Conservation (phyloP, 2,113 vertebrate species). For the Aix galericulata region DNA sequence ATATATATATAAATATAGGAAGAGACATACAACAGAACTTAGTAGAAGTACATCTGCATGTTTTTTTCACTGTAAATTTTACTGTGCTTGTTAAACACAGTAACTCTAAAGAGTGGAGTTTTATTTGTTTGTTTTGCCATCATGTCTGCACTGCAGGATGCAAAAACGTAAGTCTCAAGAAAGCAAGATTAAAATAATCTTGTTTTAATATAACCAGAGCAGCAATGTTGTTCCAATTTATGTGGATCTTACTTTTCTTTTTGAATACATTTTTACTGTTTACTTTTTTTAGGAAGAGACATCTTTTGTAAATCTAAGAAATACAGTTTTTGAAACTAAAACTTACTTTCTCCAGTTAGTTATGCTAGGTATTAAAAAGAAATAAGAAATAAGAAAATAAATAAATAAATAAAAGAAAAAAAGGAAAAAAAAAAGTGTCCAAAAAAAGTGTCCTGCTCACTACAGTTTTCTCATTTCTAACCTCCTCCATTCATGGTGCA, state of each 20-base stretch:
- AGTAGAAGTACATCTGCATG: neutral
- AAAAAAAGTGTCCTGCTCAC: neutral
- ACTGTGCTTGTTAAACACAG: too few species aligned
- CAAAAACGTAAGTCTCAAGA: neutral
- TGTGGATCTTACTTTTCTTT: accelerated
- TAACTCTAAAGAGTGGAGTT: neutral
- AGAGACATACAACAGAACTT: neutral
- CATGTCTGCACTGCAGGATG: neutral
- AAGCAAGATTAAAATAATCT: neutral
- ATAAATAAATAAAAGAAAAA: neutral
- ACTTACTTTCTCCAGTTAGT: neutral
- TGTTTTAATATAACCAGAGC: neutral
- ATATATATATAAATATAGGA: neutral
- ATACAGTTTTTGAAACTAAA: neutral
- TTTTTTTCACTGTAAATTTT: neutral
- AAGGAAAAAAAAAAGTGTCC: too few species aligned
- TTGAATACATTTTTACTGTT: neutral
- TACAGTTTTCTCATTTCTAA: neutral
- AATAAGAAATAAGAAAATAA: too few species aligned
- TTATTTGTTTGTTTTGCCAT: neutral
- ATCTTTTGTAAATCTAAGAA: neutral
- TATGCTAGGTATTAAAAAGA: neutral
- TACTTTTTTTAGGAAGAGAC: neutral
- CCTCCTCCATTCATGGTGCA: neutral
- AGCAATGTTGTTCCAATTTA: neutral